Evolutionary conservation across 2,797 vertebrate species (phyloP).

Genomic region (Poeciliopsis presidionis): DNA sequence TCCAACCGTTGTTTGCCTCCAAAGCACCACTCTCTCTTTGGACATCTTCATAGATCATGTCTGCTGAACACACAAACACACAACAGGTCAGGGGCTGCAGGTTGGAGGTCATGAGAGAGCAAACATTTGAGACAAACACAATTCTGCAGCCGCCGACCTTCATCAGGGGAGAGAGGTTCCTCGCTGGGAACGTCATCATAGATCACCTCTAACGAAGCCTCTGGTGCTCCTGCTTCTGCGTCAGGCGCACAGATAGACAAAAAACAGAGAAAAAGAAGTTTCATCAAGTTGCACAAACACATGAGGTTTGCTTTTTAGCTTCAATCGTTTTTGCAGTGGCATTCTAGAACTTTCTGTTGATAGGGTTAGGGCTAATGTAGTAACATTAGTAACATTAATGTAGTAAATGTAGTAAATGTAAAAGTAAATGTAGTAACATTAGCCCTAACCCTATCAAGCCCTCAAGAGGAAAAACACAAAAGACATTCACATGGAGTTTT

Average conservation of each 20-base stretch:
- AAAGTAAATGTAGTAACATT: too few species aligned
- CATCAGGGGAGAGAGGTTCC: constrained; percentile 68
- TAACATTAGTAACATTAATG: too few species aligned
- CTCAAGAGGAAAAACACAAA: constrained; percentile 16
- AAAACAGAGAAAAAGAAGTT: not conserved
- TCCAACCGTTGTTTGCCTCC: constrained; percentile 88
- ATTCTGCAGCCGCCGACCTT: constrained; percentile 64
- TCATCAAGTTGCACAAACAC: constrained; percentile 28
- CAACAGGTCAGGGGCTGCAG: constrained; percentile 14
- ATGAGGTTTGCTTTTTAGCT: constrained; percentile 3
- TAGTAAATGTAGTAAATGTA: too few species aligned
- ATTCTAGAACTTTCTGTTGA: constrained; percentile 32
- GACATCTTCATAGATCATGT: constrained; percentile 88
- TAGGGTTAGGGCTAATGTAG: constrained; percentile 24
- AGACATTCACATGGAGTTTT: constrained; percentile 8
- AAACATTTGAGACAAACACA: constrained; percentile 3
- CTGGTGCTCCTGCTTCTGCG: constrained; percentile 35
- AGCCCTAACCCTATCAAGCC: not conserved
- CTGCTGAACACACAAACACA: constrained; percentile 52
- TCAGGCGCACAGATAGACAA: constrained; percentile 12
- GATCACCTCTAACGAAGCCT: constrained; percentile 84
- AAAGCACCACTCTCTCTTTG: constrained; percentile 68
- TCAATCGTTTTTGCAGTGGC: constrained; percentile 26
- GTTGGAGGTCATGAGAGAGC: not conserved
- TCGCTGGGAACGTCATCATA: constrained; percentile 93